Base-by-base conservation (phyloP, 2,888 invertebrate genomes). In the Pharmacophagus antenor region DNA sequence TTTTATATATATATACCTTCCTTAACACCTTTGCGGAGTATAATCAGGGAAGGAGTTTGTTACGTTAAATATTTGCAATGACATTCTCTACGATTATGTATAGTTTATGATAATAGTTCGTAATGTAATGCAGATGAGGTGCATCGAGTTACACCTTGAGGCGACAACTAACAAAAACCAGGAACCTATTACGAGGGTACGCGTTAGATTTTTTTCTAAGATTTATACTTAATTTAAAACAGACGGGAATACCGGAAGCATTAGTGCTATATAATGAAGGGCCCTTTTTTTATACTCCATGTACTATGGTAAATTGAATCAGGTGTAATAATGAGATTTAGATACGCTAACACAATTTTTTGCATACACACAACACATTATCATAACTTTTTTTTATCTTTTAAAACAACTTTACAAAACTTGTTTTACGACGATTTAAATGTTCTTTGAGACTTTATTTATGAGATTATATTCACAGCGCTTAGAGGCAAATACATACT, bases 251-350 rank as follows among this genome's bases (percentile, higher is more conserved):
- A 17, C 48, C 58, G 58, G 58, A 58, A 58, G 58, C 42, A 53
- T n/a, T n/a, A 50, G 22, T 41, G 17, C 18, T n/a, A 27, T n/a
- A n/a, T 58, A 46, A 57, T 51, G 17, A 57, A 58, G 52, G 46
- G 52, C 23, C 5, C n/a, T 2, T 17, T 52, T 52, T 58, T 52
- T 52, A 58, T 15, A 20, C 2, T 2, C 2, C 21, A n/a, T 10
- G 44, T 31, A 46, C 46, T 27, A 58, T 51, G 37, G 50, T 17
- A 52, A 58, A 56, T 56, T 56, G 51, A 50, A 46, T 51, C 27
- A 12, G n/a, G 57, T 46, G 7, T 58, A 52, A n/a, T n/a, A n/a
- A 51, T 52, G 57, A 31, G 27, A 46, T 58, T 51, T 50, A 41
- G 41, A 56, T 56, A 8, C 41, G 23, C 21, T 21, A 12, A 8